Percentiles rank a stretch among this genome's conserved stretches.
These are phyloP conservation scores for Pseudomyrmex cubaensis DNA, from an alignment of 1,140 invertebrate species.

Conservation along the genomic window DNA sequence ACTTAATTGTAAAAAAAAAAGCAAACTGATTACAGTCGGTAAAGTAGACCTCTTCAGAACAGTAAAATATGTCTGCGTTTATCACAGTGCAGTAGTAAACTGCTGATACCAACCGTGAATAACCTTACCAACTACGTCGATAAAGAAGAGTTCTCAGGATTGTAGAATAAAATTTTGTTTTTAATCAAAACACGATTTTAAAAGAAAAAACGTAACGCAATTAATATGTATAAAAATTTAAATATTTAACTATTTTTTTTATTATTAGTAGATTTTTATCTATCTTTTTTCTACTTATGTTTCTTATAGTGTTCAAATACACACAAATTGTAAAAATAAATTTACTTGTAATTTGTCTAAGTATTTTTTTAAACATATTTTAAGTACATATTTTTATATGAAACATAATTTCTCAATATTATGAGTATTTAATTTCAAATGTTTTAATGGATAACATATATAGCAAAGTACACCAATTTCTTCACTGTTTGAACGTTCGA, in stretches of 20 bases:
- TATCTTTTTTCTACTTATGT: no score
- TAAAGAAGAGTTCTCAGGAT: constrained; percentile 12
- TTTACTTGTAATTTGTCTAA: no score
- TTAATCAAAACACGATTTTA: neutral
- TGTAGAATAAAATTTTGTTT: no score
- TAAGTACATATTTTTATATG: neutral
- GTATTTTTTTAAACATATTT: neutral
- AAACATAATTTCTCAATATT: neutral
- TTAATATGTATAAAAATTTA: no score
- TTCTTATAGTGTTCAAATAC: no score
- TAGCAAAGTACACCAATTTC: neutral
- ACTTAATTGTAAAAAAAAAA: neutral
- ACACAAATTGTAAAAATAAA: no score
- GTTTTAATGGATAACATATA: neutral
- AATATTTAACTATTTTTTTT: no score
- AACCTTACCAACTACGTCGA: constrained; percentile 30
- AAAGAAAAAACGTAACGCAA: neutral
- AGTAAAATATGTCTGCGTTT: neutral
- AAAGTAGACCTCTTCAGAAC: neutral
- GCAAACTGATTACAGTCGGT: neutral
- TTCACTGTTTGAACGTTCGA: neutral
- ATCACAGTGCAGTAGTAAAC: neutral
- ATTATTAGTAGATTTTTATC: no score
- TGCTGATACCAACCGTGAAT: neutral
- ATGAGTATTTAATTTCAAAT: constrained; percentile 8